A percentile compares a stretch with the other conserved stretches of the same genome.
These are phyloP conservation scores for Pao palembangensis DNA, from an alignment of 2,113 vertebrate species.

Conservation along the genomic window DNA sequence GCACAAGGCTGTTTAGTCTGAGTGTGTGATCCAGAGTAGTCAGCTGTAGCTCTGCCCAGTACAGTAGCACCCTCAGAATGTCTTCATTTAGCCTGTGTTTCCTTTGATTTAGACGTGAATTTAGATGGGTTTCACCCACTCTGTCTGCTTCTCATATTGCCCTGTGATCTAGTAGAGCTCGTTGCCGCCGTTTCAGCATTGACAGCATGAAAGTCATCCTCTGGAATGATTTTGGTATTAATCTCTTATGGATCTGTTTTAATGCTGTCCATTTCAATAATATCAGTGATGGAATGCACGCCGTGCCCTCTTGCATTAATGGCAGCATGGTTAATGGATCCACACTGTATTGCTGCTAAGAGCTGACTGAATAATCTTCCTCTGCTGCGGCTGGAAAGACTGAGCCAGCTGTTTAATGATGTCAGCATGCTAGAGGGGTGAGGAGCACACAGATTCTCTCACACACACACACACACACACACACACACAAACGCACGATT, in stretches of 20 bases:
- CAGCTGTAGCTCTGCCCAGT: slow-evolving; percentile 69
- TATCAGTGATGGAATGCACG: slow-evolving; percentile 62
- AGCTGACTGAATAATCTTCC: slow-evolving; percentile 73
- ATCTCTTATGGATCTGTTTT: slow-evolving; percentile 67
- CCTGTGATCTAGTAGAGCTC: slow-evolving; percentile 36
- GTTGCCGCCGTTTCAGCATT: slow-evolving; percentile 22
- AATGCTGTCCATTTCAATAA: slow-evolving; percentile 68
- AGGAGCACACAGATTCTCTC: slow-evolving; percentile 29
- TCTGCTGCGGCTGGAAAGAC: slow-evolving; percentile 74
- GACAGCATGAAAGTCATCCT: slow-evolving; percentile 38
- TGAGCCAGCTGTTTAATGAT: slow-evolving; percentile 77
- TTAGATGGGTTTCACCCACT: slow-evolving; percentile 57
- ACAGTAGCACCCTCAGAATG: slow-evolving; percentile 73
- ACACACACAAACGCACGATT: slow-evolving; percentile 14
- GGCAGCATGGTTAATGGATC: slow-evolving; percentile 71
- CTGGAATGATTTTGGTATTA: slow-evolving; percentile 50
- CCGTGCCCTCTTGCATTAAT: slow-evolving; percentile 66
- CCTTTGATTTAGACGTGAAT: slow-evolving; percentile 62
- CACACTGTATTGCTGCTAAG: slow-evolving; percentile 69
- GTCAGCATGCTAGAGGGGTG: slow-evolving; percentile 69
- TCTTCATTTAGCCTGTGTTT: slow-evolving; percentile 74
- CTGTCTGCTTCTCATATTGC: slow-evolving; percentile 54
- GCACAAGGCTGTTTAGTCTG: slow-evolving; percentile 69
- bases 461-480: slow-evolving; percentile 8
- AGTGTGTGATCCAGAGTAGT: slow-evolving; percentile 64